Evolutionary conservation across 1,140 invertebrate species (phyloP).

Genomic region (Odontomachus brunneus): DNA sequence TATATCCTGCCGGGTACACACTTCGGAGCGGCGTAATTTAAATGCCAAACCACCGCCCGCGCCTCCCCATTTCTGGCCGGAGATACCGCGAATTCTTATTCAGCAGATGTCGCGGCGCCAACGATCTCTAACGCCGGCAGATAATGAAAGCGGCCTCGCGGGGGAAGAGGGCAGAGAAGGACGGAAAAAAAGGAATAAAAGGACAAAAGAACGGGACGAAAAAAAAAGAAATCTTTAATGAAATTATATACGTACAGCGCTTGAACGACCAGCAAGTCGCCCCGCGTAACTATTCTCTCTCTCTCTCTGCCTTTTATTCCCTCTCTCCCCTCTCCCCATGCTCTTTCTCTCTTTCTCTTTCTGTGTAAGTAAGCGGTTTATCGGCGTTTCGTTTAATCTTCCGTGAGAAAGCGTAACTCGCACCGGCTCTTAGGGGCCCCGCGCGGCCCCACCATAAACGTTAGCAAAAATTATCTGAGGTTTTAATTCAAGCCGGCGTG

Average conservation of each 20-base stretch:
- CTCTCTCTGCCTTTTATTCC: neutral
- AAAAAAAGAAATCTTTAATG: slow-evolving; percentile 15
- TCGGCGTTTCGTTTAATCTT: slow-evolving; percentile 55
- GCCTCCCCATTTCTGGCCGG: slow-evolving; percentile 19
- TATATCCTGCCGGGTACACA: slow-evolving; percentile 57
- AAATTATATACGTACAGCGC: slow-evolving; percentile 45
- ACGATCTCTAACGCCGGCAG: slow-evolving; percentile 26
- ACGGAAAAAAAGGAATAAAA: neutral
- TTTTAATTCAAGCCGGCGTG: slow-evolving; percentile 52
- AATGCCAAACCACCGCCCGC: slow-evolving; percentile 43
- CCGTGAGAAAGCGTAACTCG: slow-evolving; percentile 47
- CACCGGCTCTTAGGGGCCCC: slow-evolving; percentile 9
- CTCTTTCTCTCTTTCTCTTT: neutral
- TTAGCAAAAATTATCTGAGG: slow-evolving; percentile 47
- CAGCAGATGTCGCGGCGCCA: slow-evolving; percentile 46
- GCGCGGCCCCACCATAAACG: slow-evolving; percentile 23
- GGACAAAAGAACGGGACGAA: neutral
- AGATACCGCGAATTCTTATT: slow-evolving; percentile 57
- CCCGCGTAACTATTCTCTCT: slow-evolving; percentile 18
- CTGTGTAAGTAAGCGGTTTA: slow-evolving; percentile 51
- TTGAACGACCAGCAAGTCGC: slow-evolving; percentile 44
- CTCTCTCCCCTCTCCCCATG: neutral
- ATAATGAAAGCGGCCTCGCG: slow-evolving; percentile 36
- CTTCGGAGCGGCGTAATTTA: slow-evolving; percentile 47
- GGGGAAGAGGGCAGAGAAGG: neutral